A percentile compares a stretch with the other conserved stretches of the same genome.
Conservation (phyloP, 2,797 vertebrate genomes). For the Trematomus bernacchii region DNA sequence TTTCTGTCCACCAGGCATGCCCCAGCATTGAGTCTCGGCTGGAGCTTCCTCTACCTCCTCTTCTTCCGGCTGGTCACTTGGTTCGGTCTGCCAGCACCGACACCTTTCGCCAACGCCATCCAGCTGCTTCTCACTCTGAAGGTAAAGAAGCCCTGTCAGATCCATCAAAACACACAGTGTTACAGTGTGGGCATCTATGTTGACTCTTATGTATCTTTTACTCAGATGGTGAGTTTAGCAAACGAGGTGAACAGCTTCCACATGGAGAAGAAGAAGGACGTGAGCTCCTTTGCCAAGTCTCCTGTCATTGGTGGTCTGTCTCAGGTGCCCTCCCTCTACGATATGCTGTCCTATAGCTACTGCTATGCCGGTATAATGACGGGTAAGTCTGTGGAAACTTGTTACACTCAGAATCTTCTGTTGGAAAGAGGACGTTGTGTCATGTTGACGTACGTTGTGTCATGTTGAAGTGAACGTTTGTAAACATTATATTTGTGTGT, state of each 20-base stretch:
- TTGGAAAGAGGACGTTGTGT: neutral
- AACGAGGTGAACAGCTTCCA: constrained; percentile 90
- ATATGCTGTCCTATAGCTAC: constrained; percentile 92
- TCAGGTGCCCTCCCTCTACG: constrained; percentile 87
- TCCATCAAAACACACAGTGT: neutral
- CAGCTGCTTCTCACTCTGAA: constrained; percentile 93
- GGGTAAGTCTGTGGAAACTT: constrained; percentile 78
- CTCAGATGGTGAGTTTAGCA: constrained; percentile 93
- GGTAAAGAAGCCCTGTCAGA: constrained; percentile 71
- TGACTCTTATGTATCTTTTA: constrained; percentile 15
- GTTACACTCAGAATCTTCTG: neutral
- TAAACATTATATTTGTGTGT: constrained; percentile 26
- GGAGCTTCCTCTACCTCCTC: constrained; percentile 94
- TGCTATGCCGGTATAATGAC: constrained; percentile 94
- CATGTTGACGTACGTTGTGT: neutral
- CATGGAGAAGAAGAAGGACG: constrained; percentile 87
- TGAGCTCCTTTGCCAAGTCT: constrained; percentile 85
- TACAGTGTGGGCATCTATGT: neutral
- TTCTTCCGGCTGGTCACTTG: constrained; percentile 89
- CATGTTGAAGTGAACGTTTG: neutral
- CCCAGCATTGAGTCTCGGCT: constrained; percentile 87
- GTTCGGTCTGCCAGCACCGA: constrained; percentile 87
- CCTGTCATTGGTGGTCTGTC: constrained; percentile 81
- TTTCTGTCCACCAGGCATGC: constrained; percentile 81
- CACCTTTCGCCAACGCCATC: constrained; percentile 91